Evolutionary conservation across 2,797 vertebrate genomes (phyloP).

Genomic region (Peromyscus eremicus): DNA sequence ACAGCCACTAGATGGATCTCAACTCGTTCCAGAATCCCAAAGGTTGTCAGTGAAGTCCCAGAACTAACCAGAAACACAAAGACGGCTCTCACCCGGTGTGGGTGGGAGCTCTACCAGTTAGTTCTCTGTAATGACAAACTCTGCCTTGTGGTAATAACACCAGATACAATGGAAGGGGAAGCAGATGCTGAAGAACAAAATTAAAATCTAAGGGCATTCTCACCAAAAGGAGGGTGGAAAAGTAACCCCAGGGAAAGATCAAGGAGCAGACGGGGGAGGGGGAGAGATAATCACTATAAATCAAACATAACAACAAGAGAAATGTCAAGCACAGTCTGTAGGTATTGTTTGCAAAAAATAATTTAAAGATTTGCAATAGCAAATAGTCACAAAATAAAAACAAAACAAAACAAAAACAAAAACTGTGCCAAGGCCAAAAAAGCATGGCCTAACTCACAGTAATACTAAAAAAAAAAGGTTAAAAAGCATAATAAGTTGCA

Average conservation of each 20-base stretch:
- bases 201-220: conserved; percentile 17
- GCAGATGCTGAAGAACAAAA: not conserved
- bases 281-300: not conserved
- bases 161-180: not conserved
- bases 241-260: not conserved
- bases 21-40: not conserved
- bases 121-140: not conserved
- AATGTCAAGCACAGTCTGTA: not conserved
- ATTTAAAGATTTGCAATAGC: conserved; percentile 36
- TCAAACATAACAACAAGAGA: not conserved
- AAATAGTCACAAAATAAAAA: not conserved
- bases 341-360: not conserved
- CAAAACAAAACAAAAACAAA: not conserved
- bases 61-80: not conserved
- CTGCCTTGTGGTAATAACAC: not conserved
- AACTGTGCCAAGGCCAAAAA: not conserved
- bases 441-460: not conserved
- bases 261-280: not conserved
- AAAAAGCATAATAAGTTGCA: conserved; percentile 41
- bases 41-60: not conserved
- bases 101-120: not conserved
- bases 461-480: not conserved
- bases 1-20: conserved; percentile 71
- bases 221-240: not conserved
- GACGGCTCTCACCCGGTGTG: not conserved